A percentile compares a stretch with the other conserved stretches of the same genome.
These are phyloP conservation scores for Heterotilapia buettikoferi DNA, from an alignment of 2,113 vertebrate genomes.

Conservation along the genomic window DNA sequence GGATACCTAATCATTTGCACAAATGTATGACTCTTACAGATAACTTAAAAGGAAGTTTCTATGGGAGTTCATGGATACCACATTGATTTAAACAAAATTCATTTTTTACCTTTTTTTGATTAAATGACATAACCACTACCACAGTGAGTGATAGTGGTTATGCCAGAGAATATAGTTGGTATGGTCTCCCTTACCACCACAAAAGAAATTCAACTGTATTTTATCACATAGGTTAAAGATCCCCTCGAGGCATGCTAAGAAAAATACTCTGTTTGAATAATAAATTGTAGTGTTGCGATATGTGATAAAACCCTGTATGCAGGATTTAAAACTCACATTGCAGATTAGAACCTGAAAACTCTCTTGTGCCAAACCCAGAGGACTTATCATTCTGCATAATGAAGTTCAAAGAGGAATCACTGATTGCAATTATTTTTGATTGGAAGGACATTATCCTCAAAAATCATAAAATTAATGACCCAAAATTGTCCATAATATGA, in stretches of 20 bases:
- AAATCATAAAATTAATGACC: neutral
- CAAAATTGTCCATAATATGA: neutral
- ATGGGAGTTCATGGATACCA: too few relatives aligned
- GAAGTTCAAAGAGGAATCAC: neutral
- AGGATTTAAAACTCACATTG: neutral
- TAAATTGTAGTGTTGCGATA: neutral
- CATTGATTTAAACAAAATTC: neutral
- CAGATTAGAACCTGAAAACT: neutral
- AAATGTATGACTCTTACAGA: neutral
- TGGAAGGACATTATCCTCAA: neutral
- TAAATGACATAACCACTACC: neutral
- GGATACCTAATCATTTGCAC: neutral
- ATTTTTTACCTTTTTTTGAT: neutral
- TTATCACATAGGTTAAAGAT: neutral
- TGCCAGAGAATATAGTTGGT: neutral
- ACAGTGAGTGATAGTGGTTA: neutral
- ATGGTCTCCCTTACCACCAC: neutral
- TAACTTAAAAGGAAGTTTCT: neutral
- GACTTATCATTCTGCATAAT: neutral
- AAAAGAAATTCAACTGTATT: neutral
- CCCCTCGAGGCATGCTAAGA: neutral
- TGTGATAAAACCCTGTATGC: neutral
- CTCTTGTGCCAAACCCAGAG: neutral
- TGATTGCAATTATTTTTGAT: neutral
- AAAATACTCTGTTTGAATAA: neutral